Base-by-base conservation (phyloP, 2,888 invertebrate genomes). In the Gerris lacustris region DNA sequence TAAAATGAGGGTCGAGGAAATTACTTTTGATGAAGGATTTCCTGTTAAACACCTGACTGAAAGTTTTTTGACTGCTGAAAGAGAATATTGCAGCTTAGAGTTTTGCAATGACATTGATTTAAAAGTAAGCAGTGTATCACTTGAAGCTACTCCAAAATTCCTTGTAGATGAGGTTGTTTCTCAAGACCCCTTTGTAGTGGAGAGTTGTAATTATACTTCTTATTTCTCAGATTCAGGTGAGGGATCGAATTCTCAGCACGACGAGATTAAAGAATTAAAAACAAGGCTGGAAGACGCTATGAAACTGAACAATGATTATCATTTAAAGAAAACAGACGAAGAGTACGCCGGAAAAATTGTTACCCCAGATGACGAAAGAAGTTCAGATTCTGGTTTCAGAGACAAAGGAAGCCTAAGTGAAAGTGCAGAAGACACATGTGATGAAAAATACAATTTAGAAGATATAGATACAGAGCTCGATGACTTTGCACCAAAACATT, bases 371-470 rank as follows among this genome's bases (percentile, higher is more conserved):
- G 82, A 82, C 69, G 82, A 82, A 72, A 78, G 82, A 43, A 82
- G 82, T 73, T 82, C 82, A n/a, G 82, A 82, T 72, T 82, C 82
- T 18, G 82, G 82, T 67, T 82, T 82, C 69, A 78, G 82, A 15
- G 82, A 82, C 72, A 82, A 82, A 73, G 82, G 82, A n/a, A 78
- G 78, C 72, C 71, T 78, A 17, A 78, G 78, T 72, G 78, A 78
- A 69, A 77, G 77, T 67, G 77, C 77, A 69, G 78, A 78, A 69
- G 77, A 77, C 70, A 77, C 76, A 44, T 76, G 77, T 71, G 77
- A 77, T 72, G 78, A 77, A 63, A 77, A 77, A 70, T 77, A 78
- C 66, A 77, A 78, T 66, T 69, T 78, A 18, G 77, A 77, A 73
- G 78, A 78, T 72, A 78, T 78, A 70, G 78, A 78, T 67, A 77